Evolutionary conservation across 2,113 vertebrate genomes (phyloP), one percentile per base, ranked within the genome.

Genomic region (Urocolius indicus): DNA sequence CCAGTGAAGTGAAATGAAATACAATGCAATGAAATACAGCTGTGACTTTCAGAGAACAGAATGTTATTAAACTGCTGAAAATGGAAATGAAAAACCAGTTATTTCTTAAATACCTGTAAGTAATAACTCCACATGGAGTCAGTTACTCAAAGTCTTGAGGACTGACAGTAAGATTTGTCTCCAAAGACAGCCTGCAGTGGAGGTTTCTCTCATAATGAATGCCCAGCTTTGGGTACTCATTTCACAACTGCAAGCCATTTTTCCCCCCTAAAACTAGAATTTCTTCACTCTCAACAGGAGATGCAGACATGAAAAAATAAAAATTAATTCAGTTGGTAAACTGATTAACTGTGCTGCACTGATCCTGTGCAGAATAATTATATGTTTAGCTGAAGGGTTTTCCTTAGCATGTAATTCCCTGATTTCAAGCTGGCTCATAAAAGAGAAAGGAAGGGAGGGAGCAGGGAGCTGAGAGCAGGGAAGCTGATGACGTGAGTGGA

Each of bases 311-410:
- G 65, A 86, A 94, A 93, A 97, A 96, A 87, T 17, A 83, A 94
- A 94, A 96, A 96, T 92, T 94, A 95, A 96, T 96, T 97, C 94
- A 89, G 91, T 92, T 96, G 89, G 41, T 96, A 97, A 98, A 97
- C 94, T 94, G 95, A 97, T 96, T 96, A 97, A 97, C 91, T 93
- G 80, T 91, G 92, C 92, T 95, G 94, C 90, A 95, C 85, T 96
- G 96, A 97, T 98, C 95, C 92, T 96, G 74, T 94, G 96, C 92
- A 93, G 94, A 97, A 96, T 96, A 98, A 98, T 97, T 97, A 96
- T 97, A 96, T 95, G 88, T 98, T 98, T 98, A 94, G 96, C 97
- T 97, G 94, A 97, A 98, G 94, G 88, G 80, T 92, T 98, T 98
- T 96, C 95, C 94, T 96, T 97, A 96, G 93, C 96, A 97, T 95